Evolutionary conservation across 1,140 invertebrate species (phyloP).

Genomic region (Holotrichia oblita): DNA sequence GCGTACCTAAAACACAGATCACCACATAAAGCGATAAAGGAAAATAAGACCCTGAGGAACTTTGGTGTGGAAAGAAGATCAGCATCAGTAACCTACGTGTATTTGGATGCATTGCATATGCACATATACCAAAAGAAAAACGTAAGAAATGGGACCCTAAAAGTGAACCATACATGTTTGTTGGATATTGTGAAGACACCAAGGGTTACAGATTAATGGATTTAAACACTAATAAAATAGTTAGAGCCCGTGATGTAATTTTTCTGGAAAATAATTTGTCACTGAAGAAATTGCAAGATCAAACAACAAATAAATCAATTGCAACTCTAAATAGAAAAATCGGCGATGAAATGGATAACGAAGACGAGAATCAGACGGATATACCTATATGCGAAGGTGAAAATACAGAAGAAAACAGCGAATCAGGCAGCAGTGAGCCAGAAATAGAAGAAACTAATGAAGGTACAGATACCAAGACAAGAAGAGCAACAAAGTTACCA

Average conservation of each 20-base stretch:
- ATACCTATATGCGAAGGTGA: background rate
- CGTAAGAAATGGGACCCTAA: conserved; percentile 56
- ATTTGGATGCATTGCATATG: conserved; percentile 52
- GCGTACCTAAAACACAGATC: conserved; percentile 57
- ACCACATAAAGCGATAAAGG: conserved; percentile 5
- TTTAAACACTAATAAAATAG: conserved; percentile 1
- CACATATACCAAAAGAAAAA: conserved; percentile 53
- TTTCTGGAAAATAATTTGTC: conserved; percentile 34
- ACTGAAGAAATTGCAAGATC: background rate
- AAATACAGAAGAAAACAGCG: conserved; percentile 24
- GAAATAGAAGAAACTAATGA: background rate
- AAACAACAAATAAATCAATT: background rate
- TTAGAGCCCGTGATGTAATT: conserved; percentile 42
- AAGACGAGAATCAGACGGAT: conserved; percentile 10
- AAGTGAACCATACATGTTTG: conserved; percentile 51
- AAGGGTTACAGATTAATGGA: conserved; percentile 53
- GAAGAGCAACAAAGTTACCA: conserved; percentile 7
- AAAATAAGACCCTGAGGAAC: conserved; percentile 47
- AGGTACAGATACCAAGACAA: background rate
- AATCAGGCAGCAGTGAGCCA: conserved; percentile 12
- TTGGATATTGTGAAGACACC: conserved; percentile 52
- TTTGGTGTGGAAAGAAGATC: conserved; percentile 47
- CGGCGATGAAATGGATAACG: too few species aligned
- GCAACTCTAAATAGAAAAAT: background rate
- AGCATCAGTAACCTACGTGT: conserved; percentile 51